Conservation (phyloP, 2,888 invertebrate genomes). For the Diaphora mendica region DNA sequence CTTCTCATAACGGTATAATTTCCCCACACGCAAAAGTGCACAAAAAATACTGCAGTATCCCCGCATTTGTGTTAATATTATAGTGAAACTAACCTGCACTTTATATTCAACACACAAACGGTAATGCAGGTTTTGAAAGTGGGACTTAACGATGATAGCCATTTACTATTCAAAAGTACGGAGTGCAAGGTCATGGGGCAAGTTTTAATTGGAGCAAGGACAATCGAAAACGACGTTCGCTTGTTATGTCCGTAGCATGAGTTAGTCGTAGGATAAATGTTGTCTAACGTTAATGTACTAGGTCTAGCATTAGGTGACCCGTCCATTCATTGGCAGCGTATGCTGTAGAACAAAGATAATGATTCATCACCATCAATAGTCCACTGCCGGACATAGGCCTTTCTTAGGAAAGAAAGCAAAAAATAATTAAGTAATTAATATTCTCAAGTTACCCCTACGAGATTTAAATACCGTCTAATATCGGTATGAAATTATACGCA, state of each 20-base stretch:
- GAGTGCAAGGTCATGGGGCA: neutral
- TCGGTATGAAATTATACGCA: too few species aligned
- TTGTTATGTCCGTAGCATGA: neutral
- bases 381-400: too few species aligned
- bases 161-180: neutral
- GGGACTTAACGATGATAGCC: neutral
- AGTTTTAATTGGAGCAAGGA: constrained; percentile 7
- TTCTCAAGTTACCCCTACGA: too few species aligned
- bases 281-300: neutral
- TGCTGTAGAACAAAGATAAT: too few species aligned
- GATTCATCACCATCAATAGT: too few species aligned
- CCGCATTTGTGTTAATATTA: neutral
- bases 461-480: too few species aligned
- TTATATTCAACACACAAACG: neutral
- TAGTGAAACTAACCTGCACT: neutral
- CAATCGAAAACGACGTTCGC: neutral
- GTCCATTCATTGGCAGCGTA: too few species aligned
- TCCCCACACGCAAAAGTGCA: neutral
- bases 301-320: too few species aligned
- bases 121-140: neutral
- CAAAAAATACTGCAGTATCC: neutral
- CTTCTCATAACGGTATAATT: too few species aligned
- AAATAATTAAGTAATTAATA: too few species aligned
- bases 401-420: too few species aligned
- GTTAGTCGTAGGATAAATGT: neutral